Conservation (phyloP, 2,113 vertebrate genomes). For the Pomatorhinus ruficollis region DNA sequence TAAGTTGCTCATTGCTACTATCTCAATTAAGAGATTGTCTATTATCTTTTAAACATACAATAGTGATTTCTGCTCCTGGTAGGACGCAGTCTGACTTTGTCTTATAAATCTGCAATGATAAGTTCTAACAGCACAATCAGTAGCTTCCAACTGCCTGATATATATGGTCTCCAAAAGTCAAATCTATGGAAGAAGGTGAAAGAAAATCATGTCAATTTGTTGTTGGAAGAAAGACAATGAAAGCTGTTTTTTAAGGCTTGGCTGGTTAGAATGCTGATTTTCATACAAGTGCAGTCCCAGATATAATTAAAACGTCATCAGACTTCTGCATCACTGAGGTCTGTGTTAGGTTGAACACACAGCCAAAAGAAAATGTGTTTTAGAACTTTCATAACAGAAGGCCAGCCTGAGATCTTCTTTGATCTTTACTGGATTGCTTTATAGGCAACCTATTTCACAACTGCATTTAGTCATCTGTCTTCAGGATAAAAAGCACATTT, state of each 20-base stretch:
- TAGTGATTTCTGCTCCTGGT: neutral
- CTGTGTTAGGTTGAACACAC: neutral
- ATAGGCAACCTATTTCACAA: conserved; percentile 39
- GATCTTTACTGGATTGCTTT: conserved; percentile 19
- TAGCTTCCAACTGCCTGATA: neutral
- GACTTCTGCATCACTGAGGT: conserved; percentile 26
- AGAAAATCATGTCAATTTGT: neutral
- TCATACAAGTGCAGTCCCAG: conserved; percentile 36
- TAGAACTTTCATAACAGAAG: conserved; percentile 31
- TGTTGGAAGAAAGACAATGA: conserved; percentile 7
- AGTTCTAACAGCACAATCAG: neutral
- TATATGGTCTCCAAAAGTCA: neutral
- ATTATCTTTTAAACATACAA: neutral
- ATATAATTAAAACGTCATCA: conserved; percentile 29
- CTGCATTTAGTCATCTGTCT: conserved; percentile 37
- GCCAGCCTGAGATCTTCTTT: neutral
- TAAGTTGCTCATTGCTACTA: neutral
- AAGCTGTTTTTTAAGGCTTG: conserved; percentile 24
- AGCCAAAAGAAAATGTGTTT: conserved; percentile 56
- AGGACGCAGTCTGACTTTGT: neutral
- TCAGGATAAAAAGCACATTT: conserved; percentile 44
- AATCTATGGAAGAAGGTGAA: neutral
- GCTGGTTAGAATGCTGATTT: conserved; percentile 15
- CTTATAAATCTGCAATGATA: neutral
- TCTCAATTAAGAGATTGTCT: neutral